Conservation (phyloP, 2,113 vertebrate species). For the Mus pahari region DNA sequence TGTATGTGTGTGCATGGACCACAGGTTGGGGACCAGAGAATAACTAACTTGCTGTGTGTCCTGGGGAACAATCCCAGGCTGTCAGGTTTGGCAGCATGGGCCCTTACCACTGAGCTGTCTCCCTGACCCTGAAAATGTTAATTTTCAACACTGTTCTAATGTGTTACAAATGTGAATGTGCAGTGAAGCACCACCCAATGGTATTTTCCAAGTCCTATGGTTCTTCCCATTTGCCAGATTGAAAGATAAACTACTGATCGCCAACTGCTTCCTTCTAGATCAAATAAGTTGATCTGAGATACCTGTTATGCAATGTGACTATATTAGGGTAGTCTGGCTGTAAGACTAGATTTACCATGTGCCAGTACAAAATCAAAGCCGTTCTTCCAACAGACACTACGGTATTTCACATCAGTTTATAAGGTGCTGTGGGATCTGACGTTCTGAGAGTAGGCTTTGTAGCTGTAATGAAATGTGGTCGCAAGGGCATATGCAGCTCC, state of each 20-base stretch:
- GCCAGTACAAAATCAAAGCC: slow-evolving; percentile 46
- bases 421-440: slow-evolving; percentile 22
- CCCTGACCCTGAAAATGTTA: neutral
- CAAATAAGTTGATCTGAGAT: slow-evolving; percentile 61
- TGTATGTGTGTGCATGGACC: neutral
- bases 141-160: neutral
- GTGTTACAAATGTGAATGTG: neutral
- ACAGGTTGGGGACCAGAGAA: neutral
- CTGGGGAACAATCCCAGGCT: neutral
- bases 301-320: neutral
- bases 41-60: neutral
- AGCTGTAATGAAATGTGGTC: slow-evolving; percentile 52
- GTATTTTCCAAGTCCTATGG: slow-evolving; percentile 34
- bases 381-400: slow-evolving; percentile 64
- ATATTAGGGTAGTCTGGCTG: slow-evolving; percentile 26
- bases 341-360: slow-evolving; percentile 54
- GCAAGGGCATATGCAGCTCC: neutral
- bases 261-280: slow-evolving; percentile 52
- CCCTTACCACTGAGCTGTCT: too few species aligned
- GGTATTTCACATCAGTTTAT: slow-evolving; percentile 2
- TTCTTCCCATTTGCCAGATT: neutral
- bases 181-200: neutral
- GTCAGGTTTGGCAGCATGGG: neutral
- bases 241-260: neutral
- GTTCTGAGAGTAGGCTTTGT: slow-evolving; percentile 39